Conservation (phyloP, 1,140 invertebrate species). For the Dermatophagoides farinae region DNA sequence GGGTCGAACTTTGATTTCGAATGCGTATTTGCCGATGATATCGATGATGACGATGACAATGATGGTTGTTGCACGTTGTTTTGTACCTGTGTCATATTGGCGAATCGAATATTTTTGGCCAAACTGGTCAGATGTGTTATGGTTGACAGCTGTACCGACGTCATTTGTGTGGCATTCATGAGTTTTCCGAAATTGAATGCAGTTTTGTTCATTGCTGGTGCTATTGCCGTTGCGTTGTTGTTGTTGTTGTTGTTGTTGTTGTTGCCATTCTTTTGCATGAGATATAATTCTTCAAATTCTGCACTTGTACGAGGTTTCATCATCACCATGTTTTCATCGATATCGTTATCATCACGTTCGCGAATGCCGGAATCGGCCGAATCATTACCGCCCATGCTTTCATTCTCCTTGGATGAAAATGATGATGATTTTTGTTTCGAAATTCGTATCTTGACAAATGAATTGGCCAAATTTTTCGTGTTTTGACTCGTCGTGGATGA, state of each 20-base stretch:
- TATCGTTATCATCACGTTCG: background rate
- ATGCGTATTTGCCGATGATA: background rate
- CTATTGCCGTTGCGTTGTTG: background rate
- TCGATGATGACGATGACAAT: background rate
- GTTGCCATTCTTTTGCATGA: background rate
- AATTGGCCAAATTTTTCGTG: background rate
- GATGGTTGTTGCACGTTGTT: background rate
- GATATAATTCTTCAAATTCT: conserved; percentile 1
- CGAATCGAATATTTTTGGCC: background rate
- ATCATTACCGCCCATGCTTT: no score
- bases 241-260: background rate
- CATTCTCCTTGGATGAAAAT: no score
- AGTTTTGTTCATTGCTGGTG: background rate
- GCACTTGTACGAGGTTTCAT: conserved; percentile 3
- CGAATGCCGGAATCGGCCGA: background rate
- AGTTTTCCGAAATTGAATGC: background rate
- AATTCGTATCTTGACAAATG: no score
- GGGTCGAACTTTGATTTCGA: background rate
- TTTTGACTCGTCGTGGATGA: background rate
- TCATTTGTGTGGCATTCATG: background rate
- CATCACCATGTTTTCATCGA: background rate
- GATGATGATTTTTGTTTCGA: no score
- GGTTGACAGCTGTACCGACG: background rate
- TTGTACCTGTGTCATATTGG: background rate
- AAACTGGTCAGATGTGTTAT: conserved; percentile 2